Evolutionary conservation across 2,797 vertebrate species (phyloP), one percentile per base, ranked within the genome.

Genomic region (Taeniopygia guttata): DNA sequence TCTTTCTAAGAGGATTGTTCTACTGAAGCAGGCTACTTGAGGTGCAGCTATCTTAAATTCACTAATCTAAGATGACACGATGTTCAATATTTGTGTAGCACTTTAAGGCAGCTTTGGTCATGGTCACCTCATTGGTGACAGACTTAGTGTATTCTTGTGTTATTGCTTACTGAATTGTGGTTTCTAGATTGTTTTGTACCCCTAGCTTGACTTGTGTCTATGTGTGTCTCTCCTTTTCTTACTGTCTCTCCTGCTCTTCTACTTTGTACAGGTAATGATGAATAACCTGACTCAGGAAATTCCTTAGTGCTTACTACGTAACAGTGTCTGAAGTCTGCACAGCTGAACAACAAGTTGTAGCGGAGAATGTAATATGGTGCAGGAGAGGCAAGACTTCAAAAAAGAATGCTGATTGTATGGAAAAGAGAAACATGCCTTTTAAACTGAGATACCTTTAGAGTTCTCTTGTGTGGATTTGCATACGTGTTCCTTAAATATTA

Each of bases 211-310:
- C 29, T 51, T 63, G 45, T 59, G 15, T 25, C 54, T 67, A 0
- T 56, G 12, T 45, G 10, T 52, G 14, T 52, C 2, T 10, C 23
- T 54, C 25, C 21, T 87, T 84, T 87, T 92, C 43, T 91, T 26
- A 5, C 9, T 16, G 4, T 58, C 40, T 91, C 16, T 58, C 34
- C 12, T 13, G 9, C 3, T 60, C 32, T 95, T 56, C 11, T 93
- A 32, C 49, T 81, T 93, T 94, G 96, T 96, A 85, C 95, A 99
- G 99, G 99, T 97, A 99, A 99, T 74, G 98, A 99, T 96, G 99
- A 99, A 96, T 99, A 98, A 96, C 64, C 78, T 80, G 81, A 97
- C 92, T 97, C 97, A 97, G 95, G 96, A 96, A 88, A 74, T 91
- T 93, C 72, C 88, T 84, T 94, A 90, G 59, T 86, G 52, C 62